Evolutionary conservation across 37 sponge, comb jelly and placozoan species (phyloP).

Genomic region (Beroe ovata): DNA sequence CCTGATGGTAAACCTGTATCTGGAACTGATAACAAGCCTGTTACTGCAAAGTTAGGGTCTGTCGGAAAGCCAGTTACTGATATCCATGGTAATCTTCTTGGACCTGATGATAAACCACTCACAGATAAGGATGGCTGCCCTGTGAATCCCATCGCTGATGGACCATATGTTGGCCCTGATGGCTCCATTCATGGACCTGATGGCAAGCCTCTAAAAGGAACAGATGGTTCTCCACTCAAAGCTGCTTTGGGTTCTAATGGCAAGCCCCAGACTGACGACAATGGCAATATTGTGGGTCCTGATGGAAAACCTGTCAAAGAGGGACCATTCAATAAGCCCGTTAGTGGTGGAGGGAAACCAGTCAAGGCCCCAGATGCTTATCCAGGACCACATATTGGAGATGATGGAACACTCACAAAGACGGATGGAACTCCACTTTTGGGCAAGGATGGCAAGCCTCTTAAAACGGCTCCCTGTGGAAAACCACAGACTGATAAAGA

Average conservation of each 20-base stretch:
- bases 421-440: conserved; percentile 35
- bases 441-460: conserved; percentile 65
- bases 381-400: conserved; percentile 57
- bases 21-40: conserved; percentile 59
- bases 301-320: conserved; percentile 7
- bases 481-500: conserved; percentile 45
- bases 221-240: conserved; percentile 40
- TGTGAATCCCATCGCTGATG: conserved; percentile 41
- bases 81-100: conserved; percentile 20
- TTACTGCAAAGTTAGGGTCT: conserved; percentile 1
- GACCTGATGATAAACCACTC: conserved; percentile 52
- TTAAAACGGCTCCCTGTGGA: conserved; percentile 42
- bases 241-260: conserved; percentile 45
- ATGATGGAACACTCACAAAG: conserved; percentile 64
- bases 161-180: conserved; percentile 36
- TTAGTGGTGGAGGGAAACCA: background rate
- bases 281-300: conserved; percentile 44
- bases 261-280: conserved; percentile 31
- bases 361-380: conserved; percentile 64
- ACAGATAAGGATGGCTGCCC: conserved; percentile 39
- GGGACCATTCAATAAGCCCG: conserved; percentile 27
- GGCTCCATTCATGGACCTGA: conserved; percentile 44
- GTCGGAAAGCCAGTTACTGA: conserved; percentile 33
- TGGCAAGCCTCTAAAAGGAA: conserved; percentile 42
- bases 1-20: conserved; percentile 40